These are phyloP conservation scores for Saccostrea echinata DNA, from an alignment of 1,140 invertebrate species.

Conservation along the genomic window DNA sequence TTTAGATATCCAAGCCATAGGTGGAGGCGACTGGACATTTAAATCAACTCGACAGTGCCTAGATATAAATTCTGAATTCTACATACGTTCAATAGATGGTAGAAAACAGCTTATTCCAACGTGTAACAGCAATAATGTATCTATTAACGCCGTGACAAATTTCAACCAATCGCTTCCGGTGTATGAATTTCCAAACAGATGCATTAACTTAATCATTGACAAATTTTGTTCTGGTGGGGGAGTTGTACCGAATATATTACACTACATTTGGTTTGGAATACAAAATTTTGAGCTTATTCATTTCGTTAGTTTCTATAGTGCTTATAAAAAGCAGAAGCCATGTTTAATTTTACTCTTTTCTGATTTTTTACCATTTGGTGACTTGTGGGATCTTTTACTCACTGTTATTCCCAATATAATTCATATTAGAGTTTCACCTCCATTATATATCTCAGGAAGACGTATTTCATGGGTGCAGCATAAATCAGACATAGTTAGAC, in stretches of 20 bases:
- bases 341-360: too few relatives aligned
- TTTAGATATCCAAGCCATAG: neutral
- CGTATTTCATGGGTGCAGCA: neutral
- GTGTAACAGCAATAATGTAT: neutral
- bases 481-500: neutral
- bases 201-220: neutral
- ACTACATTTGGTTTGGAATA: too few relatives aligned
- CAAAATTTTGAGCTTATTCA: too few relatives aligned
- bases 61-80: neutral
- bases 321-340: too few relatives aligned
- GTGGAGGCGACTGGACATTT: neutral
- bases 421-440: neutral
- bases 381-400: too few relatives aligned
- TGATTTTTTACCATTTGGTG: too few relatives aligned
- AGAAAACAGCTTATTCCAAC: neutral
- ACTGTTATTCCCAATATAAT: neutral
- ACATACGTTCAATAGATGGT: neutral
- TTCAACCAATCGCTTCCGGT: neutral
- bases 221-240: neutral
- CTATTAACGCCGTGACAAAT: neutral
- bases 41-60: neutral
- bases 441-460: neutral
- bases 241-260: neutral
- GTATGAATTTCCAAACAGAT: neutral
- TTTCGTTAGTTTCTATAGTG: too few relatives aligned